Evolutionary conservation across 2,113 vertebrate genomes (phyloP).

Genomic region (Synchiropus splendidus): DNA sequence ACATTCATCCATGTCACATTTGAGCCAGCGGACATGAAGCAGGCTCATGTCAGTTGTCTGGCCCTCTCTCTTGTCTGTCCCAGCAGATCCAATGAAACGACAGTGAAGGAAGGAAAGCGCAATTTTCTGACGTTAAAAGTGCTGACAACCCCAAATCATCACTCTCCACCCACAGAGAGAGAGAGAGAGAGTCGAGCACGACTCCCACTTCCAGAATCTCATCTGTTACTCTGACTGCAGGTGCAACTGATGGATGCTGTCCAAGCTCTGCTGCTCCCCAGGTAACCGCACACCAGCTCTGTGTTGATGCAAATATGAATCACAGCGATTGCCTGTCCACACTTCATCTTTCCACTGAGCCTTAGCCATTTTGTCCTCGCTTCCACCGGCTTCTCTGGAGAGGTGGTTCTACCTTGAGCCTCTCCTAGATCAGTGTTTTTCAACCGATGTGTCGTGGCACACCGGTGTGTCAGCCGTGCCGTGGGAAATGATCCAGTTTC

Average conservation of each 20-base stretch:
- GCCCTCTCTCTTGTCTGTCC: constrained; percentile 29
- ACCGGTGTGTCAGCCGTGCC: too few relatives aligned
- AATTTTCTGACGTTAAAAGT: constrained; percentile 53
- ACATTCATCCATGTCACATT: too few relatives aligned
- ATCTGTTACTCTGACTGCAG: constrained; percentile 8
- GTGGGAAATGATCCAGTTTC: too few relatives aligned
- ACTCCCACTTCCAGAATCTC: neutral
- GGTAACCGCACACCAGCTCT: constrained; percentile 16
- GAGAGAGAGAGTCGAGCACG: too few relatives aligned
- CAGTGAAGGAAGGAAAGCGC: constrained; percentile 42
- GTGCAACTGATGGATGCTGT: constrained; percentile 29
- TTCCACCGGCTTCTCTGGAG: neutral
- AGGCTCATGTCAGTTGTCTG: constrained; percentile 5
- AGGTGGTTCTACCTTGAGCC: too few relatives aligned
- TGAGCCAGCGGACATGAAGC: too few relatives aligned
- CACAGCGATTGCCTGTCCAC: constrained; percentile 20
- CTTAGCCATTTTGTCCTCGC: neutral
- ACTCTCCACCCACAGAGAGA: neutral
- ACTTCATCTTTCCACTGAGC: constrained; percentile 1
- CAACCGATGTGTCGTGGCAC: too few relatives aligned
- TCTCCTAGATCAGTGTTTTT: too few relatives aligned
- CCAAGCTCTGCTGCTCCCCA: constrained; percentile 5
- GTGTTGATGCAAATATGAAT: constrained; percentile 38
- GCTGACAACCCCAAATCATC: constrained; percentile 52
- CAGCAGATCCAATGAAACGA: constrained; percentile 29